Percentiles rank a stretch among this genome's conserved stretches.
Conservation (phyloP, 2,888 invertebrate genomes). For the Nomada ruficornis region DNA sequence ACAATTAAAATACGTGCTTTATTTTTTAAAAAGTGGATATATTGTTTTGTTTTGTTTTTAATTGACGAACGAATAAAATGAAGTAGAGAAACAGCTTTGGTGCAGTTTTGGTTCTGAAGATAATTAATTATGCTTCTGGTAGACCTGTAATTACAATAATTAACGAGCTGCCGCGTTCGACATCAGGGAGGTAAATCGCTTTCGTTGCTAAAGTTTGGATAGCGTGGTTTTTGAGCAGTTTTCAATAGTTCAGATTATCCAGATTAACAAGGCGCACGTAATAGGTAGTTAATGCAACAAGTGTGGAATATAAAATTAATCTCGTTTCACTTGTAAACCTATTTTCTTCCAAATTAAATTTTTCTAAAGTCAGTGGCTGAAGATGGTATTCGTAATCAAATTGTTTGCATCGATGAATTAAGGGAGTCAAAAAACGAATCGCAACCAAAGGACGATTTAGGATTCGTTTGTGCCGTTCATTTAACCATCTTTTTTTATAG, state of each 20-base stretch:
- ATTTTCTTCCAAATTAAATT: too few relatives aligned
- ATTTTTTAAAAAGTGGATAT: too few relatives aligned
- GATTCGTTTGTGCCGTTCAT: constrained; percentile 18
- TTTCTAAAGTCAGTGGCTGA: too few relatives aligned
- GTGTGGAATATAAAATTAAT: background rate
- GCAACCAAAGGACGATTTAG: background rate
- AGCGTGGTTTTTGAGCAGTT: background rate
- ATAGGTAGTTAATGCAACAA: background rate
- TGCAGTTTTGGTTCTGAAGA: background rate
- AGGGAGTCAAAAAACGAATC: too few relatives aligned
- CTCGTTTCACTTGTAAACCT: background rate
- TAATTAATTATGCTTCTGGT: background rate
- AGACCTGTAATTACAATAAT: background rate
- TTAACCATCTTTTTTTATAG: background rate
- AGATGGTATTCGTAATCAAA: too few relatives aligned
- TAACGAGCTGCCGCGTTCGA: background rate
- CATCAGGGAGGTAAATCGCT: background rate
- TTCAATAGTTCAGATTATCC: background rate
- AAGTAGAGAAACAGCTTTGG: background rate
- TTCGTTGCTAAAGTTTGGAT: background rate
- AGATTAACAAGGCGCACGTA: background rate
- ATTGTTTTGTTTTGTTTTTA: background rate
- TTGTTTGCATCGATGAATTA: too few relatives aligned
- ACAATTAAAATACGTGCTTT: background rate
- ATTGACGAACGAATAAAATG: background rate